These are phyloP conservation scores for Cataglyphis livida DNA, from an alignment of 2,888 invertebrate genomes.

Conservation along the genomic window DNA sequence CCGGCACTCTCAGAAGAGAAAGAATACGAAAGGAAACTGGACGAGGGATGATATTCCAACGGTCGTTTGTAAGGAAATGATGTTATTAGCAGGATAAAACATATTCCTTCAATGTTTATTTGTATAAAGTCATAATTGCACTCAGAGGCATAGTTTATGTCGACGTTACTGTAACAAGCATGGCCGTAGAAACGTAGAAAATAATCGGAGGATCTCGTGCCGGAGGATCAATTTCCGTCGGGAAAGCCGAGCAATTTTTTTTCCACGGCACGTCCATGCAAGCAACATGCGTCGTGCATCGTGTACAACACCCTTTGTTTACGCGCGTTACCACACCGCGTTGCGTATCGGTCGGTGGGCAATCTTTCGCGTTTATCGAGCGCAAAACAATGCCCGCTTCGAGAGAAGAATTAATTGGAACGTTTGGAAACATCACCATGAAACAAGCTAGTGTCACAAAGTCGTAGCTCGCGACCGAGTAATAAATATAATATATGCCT, in stretches of 20 bases:
- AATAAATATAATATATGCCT: constrained; percentile 37
- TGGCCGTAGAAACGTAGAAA: not conserved
- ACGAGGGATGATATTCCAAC: not conserved
- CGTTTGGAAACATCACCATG: constrained; percentile 34
- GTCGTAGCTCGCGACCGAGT: not conserved
- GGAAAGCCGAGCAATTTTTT: constrained; percentile 28
- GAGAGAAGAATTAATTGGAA: constrained; percentile 49
- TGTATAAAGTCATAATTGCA: constrained; percentile 35
- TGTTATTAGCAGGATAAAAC: constrained; percentile 25
- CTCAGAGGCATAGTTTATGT: not conserved
- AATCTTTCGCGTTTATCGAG: constrained; percentile 37
- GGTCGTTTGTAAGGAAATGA: constrained; percentile 19
- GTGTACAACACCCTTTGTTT: constrained; percentile 43
- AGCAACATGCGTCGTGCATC: constrained; percentile 19
- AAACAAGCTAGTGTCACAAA: constrained; percentile 23
- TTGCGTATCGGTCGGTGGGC: constrained; percentile 5
- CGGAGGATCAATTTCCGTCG: constrained; percentile 22
- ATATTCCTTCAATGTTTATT: constrained; percentile 5
- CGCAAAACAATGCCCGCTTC: constrained; percentile 27
- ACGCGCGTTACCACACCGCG: constrained; percentile 20
- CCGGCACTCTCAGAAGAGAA: not conserved
- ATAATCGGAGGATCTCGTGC: not conserved
- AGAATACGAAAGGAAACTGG: constrained; percentile 3
- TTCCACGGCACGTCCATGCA: constrained; percentile 19
- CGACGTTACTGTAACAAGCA: not conserved